These are phyloP conservation scores for Rhyacophila brunnea DNA, from an alignment of 1,140 invertebrate species.

Conservation along the genomic window DNA sequence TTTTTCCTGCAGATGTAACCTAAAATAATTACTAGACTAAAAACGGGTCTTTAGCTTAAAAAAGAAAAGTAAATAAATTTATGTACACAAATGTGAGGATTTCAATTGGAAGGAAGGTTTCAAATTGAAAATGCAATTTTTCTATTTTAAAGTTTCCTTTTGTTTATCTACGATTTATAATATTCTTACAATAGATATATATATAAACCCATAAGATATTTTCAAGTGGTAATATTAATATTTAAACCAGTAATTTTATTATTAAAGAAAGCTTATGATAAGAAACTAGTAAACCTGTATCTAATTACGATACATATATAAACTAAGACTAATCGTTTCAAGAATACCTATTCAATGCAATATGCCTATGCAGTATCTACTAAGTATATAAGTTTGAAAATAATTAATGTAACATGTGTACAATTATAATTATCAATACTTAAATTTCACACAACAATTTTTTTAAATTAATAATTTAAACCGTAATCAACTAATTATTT, in stretches of 20 bases:
- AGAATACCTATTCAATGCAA: conserved; percentile 55
- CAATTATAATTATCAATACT: conserved; percentile 42
- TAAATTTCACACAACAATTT: conserved; percentile 36
- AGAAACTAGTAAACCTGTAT: conserved; percentile 54
- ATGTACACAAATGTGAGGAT: conserved; percentile 20
- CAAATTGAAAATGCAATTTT: conserved; percentile 55
- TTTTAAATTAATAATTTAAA: conserved; percentile 56
- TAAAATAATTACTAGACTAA: conserved; percentile 3
- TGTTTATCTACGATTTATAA: conserved; percentile 58
- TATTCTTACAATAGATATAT: conserved; percentile 57
- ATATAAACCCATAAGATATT: conserved; percentile 54
- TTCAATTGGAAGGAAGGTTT: conserved; percentile 21
- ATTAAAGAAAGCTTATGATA: conserved; percentile 59
- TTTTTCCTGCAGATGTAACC: background rate
- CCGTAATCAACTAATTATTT: conserved; percentile 61
- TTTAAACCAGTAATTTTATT: conserved; percentile 57
- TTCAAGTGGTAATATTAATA: conserved; percentile 58
- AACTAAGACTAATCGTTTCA: conserved; percentile 55
- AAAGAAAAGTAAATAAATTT: conserved; percentile 7
- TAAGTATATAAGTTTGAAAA: conserved; percentile 30
- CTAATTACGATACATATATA: conserved; percentile 40
- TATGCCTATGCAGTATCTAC: conserved; percentile 32
- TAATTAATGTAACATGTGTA: conserved; percentile 36
- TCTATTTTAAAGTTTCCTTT: conserved; percentile 56
- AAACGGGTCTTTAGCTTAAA: background rate